A percentile compares a stretch with the other conserved stretches of the same genome.
phyloP scores from a whole-genome alignment of 2,888 invertebrate genomes.

The Tupiocoris notatus region DNA sequence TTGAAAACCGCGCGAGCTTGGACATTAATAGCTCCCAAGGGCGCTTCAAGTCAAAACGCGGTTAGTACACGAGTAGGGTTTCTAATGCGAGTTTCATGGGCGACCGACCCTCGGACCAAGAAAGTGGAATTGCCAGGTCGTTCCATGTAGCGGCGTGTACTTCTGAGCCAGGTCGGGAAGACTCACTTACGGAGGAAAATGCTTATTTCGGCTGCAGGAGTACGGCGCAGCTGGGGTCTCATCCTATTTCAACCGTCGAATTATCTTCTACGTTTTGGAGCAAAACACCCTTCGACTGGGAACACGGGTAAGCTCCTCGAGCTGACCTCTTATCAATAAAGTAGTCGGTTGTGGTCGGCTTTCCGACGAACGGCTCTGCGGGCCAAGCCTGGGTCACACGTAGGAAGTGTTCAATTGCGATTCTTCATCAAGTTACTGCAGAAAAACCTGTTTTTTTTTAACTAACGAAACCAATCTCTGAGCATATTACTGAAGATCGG shows the following conservation, averaged over 20 bases:
- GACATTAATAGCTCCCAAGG: conserved; percentile 42
- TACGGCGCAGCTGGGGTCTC: conserved; percentile 3
- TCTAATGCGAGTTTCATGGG: conserved; percentile 40
- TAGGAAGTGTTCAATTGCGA: no score
- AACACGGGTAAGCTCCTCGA: not conserved
- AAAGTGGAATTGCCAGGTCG: not conserved
- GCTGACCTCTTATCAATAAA: conserved; percentile 34
- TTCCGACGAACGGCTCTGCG: not conserved
- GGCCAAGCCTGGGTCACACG: not conserved
- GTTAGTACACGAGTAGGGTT: conserved; percentile 9
- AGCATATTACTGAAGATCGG: no score
- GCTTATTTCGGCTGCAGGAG: not conserved
- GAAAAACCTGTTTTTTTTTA: no score
- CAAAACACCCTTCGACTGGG: not conserved
- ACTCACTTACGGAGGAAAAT: not conserved
- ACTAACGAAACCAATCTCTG: no score
- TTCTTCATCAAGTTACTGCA: no score
- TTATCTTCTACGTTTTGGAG: not conserved
- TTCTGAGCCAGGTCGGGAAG: not conserved
- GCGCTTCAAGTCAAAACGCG: conserved; percentile 38
- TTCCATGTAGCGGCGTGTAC: not conserved
- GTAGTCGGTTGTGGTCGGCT: not conserved
- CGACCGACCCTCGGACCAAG: not conserved
- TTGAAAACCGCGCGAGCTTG: conserved; percentile 34
- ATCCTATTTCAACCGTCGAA: not conserved